Base-by-base conservation (phyloP, 2,113 vertebrate genomes). In the Vireo altiloquus region DNA sequence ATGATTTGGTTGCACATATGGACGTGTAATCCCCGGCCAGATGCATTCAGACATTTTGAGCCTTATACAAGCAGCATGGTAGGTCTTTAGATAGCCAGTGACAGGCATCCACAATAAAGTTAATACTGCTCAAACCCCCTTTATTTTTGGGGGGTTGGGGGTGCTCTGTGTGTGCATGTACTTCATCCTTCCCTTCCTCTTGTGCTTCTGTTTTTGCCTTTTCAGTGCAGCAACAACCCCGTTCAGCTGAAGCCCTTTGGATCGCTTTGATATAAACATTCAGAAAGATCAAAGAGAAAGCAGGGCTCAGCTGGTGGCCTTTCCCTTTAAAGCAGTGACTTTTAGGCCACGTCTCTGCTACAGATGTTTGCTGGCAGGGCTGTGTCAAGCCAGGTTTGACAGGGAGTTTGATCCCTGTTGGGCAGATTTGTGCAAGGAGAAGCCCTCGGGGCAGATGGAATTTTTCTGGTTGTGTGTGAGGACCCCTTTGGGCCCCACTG, bases 361-460 rank as follows among this genome's bases (percentile, higher is more conserved):
- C 94, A 93, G 92, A 92, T 90, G 82, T 94, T 92, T 82, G 90
- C 93, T 95, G 82, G 85, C 68, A 93, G 86, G 52, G 44, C 47
- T 50, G 2, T 33, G 69, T 87, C 91, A 82, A 46, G 60, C 42
- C 71, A 39, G 40, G 77, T 89, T 88, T 86, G 92, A 90, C 59
- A 63, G 68, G 66, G 71, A 63, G 56, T 92, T 95, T 93, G 90
- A 86, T 95, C 87, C 69, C 81, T 76, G 89, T 72, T 69, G 78
- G 65, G 83, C 94, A 82, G 60, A 65, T 84, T 30, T 75, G 60
- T 68, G 56, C 35, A 64, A 71, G 70, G 66, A 96, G 60, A 88
- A 82, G 52, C 42, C 79, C 68, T 47, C 5, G 9, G 60, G 93
- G 86, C 86, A 90, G 82, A 80, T 47, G 42, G 5, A n/a, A 1